Evolutionary conservation across 92 coral and sea anemone genomes (phyloP).

Genomic region (Epizoanthus illoricatus): DNA sequence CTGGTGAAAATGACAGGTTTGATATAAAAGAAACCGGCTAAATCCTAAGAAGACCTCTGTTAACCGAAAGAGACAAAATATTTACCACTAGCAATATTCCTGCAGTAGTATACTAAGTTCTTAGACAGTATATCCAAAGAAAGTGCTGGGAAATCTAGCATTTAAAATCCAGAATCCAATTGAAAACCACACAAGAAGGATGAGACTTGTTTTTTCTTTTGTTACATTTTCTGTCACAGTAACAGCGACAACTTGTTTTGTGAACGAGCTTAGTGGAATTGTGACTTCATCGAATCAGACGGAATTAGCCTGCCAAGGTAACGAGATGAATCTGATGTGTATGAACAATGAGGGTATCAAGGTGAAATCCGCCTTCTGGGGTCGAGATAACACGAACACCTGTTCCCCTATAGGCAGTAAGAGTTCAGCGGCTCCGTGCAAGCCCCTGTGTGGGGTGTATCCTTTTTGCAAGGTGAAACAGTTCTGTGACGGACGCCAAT

Average conservation of each 20-base stretch:
- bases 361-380: conserved; percentile 50
- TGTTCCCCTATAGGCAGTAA: conserved; percentile 16
- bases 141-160: too few relatives aligned
- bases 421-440: conserved; percentile 41
- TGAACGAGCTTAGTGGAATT: conserved; percentile 34
- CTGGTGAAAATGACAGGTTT: neutral
- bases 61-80: too few relatives aligned
- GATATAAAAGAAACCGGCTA: neutral
- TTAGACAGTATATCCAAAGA: neutral
- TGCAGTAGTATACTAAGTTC: too few relatives aligned
- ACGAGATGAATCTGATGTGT: conserved; percentile 49
- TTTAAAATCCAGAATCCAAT: too few relatives aligned
- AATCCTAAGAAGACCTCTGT: neutral
- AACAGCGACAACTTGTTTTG: conserved; percentile 1
- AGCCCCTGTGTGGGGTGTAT: conserved; percentile 37
- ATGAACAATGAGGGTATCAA: conserved; percentile 36
- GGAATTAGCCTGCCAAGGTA: conserved; percentile 47
- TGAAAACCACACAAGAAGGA: neutral
- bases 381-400: conserved; percentile 38
- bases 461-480: conserved; percentile 36
- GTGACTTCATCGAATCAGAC: conserved; percentile 29
- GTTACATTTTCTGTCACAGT: neutral
- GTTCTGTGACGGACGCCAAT: conserved; percentile 44
- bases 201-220: neutral
- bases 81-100: too few relatives aligned